These are phyloP conservation scores for Sapajus apella DNA, from an alignment of 2,113 vertebrate genomes.

Conservation along the genomic window DNA sequence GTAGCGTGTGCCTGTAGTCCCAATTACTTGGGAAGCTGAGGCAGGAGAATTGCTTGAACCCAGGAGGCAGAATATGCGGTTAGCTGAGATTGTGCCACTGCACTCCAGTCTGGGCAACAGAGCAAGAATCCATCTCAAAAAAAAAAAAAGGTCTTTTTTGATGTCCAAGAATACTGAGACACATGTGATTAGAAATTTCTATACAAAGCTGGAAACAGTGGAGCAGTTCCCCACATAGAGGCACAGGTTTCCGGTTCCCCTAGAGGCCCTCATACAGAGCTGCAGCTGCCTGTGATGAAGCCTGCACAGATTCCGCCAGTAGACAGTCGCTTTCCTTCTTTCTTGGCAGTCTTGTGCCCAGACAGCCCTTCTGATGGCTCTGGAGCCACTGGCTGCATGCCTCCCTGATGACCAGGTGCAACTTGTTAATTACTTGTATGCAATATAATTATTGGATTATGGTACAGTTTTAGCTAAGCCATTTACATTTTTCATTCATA, in stretches of 20 bases:
- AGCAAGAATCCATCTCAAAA: too few species aligned
- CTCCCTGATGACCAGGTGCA: background rate
- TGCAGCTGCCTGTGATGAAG: background rate
- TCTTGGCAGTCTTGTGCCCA: background rate
- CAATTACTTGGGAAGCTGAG: too few species aligned
- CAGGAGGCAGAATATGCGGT: too few species aligned
- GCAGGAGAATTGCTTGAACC: too few species aligned
- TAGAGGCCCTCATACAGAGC: background rate
- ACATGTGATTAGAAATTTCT: background rate
- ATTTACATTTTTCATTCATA: slow-evolving; percentile 26
- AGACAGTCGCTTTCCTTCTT: background rate
- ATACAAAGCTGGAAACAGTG: background rate
- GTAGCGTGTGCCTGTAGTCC: too few species aligned
- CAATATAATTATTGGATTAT: background rate
- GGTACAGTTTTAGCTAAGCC: background rate
- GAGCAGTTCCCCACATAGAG: background rate
- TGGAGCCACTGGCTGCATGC: background rate
- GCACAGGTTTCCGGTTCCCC: background rate
- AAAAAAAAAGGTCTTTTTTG: background rate
- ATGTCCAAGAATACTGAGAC: slow-evolving; percentile 5
- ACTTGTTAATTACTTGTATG: background rate
- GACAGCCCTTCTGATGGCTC: background rate
- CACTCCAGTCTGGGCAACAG: too few species aligned
- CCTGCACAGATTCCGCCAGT: background rate
- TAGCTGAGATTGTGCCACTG: too few species aligned